A percentile compares a stretch with the other conserved stretches of the same genome.
These are phyloP conservation scores for Baccha elongata DNA, from an alignment of 2,888 invertebrate genomes.

Conservation along the genomic window DNA sequence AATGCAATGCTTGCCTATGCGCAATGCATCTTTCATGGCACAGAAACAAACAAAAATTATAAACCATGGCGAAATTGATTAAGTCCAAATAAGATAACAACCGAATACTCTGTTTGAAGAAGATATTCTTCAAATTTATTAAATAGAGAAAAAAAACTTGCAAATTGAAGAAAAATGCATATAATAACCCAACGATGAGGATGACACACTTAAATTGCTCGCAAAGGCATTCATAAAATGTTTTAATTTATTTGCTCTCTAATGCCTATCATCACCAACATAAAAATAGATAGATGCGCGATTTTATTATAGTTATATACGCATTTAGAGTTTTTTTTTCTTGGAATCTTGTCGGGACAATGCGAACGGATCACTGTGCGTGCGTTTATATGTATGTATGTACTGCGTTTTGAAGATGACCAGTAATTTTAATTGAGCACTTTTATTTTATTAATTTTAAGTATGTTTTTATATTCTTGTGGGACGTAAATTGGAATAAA, in stretches of 20 bases:
- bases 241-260: slow-evolving; percentile 65
- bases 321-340: slow-evolving; percentile 25
- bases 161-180: slow-evolving; percentile 52
- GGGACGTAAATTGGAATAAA: no score
- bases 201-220: slow-evolving; percentile 58
- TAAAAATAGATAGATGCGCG: slow-evolving; percentile 63
- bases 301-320: slow-evolving; percentile 60
- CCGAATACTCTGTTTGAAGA: not conserved
- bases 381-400: no score
- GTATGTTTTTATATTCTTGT: no score
- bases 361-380: no score
- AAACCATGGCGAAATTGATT: slow-evolving; percentile 13
- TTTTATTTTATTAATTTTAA: no score
- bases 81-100: slow-evolving; percentile 7
- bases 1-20: no score
- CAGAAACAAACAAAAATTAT: not conserved
- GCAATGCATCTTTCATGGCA: slow-evolving; percentile 6
- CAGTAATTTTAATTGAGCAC: no score
- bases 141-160: slow-evolving; percentile 15
- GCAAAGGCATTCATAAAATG: slow-evolving; percentile 58
- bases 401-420: no score
- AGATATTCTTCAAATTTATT: slow-evolving; percentile 56
- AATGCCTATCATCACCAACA: slow-evolving; percentile 61
- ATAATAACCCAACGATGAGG: slow-evolving; percentile 35
- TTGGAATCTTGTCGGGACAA: no score